phyloP scores from a whole-genome alignment of 1,140 invertebrate genomes.

The Aphelinus certus region DNA sequence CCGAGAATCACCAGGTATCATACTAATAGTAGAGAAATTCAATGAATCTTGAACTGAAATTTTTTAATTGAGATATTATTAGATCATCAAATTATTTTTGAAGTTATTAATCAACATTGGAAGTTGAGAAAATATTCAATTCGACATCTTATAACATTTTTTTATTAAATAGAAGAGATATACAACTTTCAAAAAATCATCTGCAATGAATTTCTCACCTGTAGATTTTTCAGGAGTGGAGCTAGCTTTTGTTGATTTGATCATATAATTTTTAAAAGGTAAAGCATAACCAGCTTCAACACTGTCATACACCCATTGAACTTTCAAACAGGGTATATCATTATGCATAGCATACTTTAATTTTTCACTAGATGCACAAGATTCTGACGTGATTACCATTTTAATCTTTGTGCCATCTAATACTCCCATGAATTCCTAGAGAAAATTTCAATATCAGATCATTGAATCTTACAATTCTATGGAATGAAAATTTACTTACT shows the following conservation, averaged over 20 bases:
- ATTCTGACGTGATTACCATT: slow-evolving; percentile 56
- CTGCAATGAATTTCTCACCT: slow-evolving; percentile 19
- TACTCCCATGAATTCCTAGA: slow-evolving; percentile 55
- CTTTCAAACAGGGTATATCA: slow-evolving; percentile 76
- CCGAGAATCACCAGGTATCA: slow-evolving; percentile 33
- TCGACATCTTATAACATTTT: too few relatives aligned
- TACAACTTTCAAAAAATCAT: slow-evolving; percentile 10
- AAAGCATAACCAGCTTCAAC: slow-evolving; percentile 77
- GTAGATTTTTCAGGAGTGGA: slow-evolving; percentile 68
- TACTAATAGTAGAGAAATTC: slow-evolving; percentile 39
- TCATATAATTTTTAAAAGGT: slow-evolving; percentile 73
- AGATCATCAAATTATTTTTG: not conserved
- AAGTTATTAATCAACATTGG: slow-evolving; percentile 17
- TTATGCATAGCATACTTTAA: slow-evolving; percentile 80
- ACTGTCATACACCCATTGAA: slow-evolving; percentile 83
- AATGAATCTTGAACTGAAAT: slow-evolving; percentile 32
- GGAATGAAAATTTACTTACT: slow-evolving; percentile 58
- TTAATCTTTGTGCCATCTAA: slow-evolving; percentile 59
- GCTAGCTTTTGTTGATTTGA: slow-evolving; percentile 66
- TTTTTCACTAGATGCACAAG: slow-evolving; percentile 79
- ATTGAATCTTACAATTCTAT: not conserved
- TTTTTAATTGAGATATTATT: not conserved
- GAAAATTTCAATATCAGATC: slow-evolving; percentile 30
- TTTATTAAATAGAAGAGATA: too few relatives aligned
- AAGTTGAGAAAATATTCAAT: slow-evolving; percentile 23